Evolutionary conservation across 2,888 invertebrate species (phyloP), one percentile per base, ranked within the genome.

Genomic region (Alitta virens): DNA sequence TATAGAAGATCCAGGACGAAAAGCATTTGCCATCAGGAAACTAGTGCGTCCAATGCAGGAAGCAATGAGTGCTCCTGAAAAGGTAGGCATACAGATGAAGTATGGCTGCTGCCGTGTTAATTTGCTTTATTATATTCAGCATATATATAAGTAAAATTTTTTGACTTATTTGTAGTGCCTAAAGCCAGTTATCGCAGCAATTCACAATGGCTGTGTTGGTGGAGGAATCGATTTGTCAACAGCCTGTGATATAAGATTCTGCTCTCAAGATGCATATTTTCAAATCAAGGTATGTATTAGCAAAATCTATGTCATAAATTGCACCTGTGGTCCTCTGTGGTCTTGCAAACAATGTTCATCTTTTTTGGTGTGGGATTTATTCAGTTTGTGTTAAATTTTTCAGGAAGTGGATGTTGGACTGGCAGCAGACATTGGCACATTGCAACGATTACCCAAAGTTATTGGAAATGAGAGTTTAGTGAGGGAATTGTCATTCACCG

Each of bases 401-500:
- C 52, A 80, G 79, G 81, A 83, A 62, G 74, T 84, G 3, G 83
- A 84, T 60, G 66, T 85, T 26, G 98, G 98, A 0, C 85, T 99
- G 82, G 94, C 97, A 2, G 94, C 98, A 2, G 99, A 99, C 84
- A 91, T 98, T 0, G 99, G 99, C 0, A 89, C 91, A 0, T 83
- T 99, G 43, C 98, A 98, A 80, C 87, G 97, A 66, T 83, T 99
- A 18, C 97, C 97, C 1, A 95, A 92, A 85, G 83, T 92, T 2
- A 86, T 97, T 33, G 94, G 94, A 21, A 95, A 89, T 73, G 88
- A 91, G 42, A 94, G 96, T 69, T 84, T 92, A 65, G 91, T 88
- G 0, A 85, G 95, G 23, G 99, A 99, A 78, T 83, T 98, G 0
- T 91, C 91, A 65, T 92, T 86, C 72, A 95, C 97, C 0, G 94